Base-by-base conservation (phyloP, 2,113 vertebrate species). In the Phasianus colchicus region DNA sequence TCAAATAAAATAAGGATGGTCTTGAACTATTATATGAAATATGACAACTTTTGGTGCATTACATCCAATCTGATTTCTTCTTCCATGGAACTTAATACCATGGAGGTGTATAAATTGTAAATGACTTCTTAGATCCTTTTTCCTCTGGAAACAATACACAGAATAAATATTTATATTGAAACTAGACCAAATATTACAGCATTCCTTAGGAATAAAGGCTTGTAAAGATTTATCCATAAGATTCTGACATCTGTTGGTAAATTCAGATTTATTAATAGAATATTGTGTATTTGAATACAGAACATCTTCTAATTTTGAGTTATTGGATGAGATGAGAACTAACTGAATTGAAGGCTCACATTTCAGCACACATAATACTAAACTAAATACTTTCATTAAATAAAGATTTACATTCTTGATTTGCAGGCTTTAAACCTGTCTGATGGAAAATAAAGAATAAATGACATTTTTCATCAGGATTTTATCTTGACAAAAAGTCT, bases 401-500 rank as follows among this genome's bases (percentile, higher is more conserved):
- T 38, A 87, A 11, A 85, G 50, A 92, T 79, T 77, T 89, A 81
- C 57, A 34, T 82, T 83, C 79, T 90, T 80, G 69, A 88, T 64
- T 93, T 78, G 60, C n/a, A 64, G 38, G 55, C 80, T 93, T 93
- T 92, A 96, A 93, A 91, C 25, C 48, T 78, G 27, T 55, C 89
- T 85, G 73, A 63, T 75, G 20, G 36, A 92, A 96, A 96, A 90
- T 85, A 92, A 95, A 93, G 91, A 88, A 24, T 85, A 96, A 96
- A 71, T 76, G 74, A 69, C 77, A 96, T 93, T 96, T 96, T 96
- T 96, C 90, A 96, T 90, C 81, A 88, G 91, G 89, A 93, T 93
- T 96, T 96, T 84, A 90, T 96, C 89, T 91, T 67, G 87, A 89
- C 92, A 89, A 92, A 74, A 91, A 57, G 27, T 60, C 38, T 14